Evolutionary conservation across 2,888 invertebrate species (phyloP).

Genomic region (Imbricaverruca yamaguchii): DNA sequence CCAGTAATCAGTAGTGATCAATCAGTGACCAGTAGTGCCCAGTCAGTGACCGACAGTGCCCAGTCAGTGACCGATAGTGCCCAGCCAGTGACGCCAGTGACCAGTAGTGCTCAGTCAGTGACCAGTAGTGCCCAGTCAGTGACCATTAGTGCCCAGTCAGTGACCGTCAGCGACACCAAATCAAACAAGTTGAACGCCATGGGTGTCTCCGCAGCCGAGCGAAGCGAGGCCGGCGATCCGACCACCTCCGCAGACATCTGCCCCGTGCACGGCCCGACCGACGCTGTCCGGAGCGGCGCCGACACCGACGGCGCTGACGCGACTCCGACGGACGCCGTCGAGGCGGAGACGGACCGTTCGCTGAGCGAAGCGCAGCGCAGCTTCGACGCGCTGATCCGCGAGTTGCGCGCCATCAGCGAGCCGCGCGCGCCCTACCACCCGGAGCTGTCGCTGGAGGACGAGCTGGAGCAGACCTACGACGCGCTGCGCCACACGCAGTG

Average conservation of each 20-base stretch:
- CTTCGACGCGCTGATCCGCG: slow-evolving; percentile 14
- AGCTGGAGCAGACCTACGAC: slow-evolving; percentile 13
- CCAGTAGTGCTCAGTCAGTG: no score
- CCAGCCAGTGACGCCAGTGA: no score
- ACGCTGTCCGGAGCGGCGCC: not conserved
- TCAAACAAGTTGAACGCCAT: not conserved
- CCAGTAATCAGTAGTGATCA: no score
- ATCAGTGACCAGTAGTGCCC: no score
- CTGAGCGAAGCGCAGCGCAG: not conserved
- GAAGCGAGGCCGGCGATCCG: not conserved
- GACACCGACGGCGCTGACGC: not conserved
- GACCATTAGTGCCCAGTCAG: no score
- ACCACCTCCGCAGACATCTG: no score
- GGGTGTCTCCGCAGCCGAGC: not conserved
- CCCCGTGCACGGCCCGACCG: not conserved
- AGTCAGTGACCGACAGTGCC: no score
- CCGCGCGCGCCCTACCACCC: slow-evolving; percentile 9
- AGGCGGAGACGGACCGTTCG: not conserved
- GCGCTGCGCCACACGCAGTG: not conserved
- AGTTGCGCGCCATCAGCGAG: slow-evolving; percentile 19
- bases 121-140: no score
- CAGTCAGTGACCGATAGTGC: no score
- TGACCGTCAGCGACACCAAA: no score
- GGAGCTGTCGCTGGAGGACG: slow-evolving; percentile 13
- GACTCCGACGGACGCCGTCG: not conserved